Evolutionary conservation across 2,113 vertebrate species (phyloP).

Genomic region (Jaculus jaculus): DNA sequence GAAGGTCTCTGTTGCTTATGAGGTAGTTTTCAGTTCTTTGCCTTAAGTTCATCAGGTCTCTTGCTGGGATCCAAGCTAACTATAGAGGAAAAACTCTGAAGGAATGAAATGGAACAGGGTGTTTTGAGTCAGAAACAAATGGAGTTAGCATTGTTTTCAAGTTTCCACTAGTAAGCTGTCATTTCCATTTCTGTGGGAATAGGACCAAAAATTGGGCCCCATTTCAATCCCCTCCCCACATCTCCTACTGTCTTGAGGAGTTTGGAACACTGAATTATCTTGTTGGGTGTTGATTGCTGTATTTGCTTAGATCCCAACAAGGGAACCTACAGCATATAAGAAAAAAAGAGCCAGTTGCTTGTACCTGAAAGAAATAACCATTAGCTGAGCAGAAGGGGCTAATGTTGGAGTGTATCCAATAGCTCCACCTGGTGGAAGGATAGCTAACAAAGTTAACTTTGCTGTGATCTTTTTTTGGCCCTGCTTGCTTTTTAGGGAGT

Average conservation of each 20-base stretch:
- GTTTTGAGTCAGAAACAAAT: background rate
- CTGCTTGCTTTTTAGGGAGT: background rate
- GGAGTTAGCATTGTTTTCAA: background rate
- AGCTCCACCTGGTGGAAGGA: background rate
- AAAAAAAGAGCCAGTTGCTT: background rate
- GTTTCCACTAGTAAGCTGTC: background rate
- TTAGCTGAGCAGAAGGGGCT: background rate
- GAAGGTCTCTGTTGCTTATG: background rate
- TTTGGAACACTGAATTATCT: background rate
- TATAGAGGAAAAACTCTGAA: background rate
- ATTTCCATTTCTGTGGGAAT: background rate
- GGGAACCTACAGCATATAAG: background rate
- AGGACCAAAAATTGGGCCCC: background rate
- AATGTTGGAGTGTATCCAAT: background rate
- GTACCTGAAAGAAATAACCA: background rate
- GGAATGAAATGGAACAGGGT: background rate
- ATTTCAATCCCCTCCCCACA: background rate
- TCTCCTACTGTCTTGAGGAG: background rate
- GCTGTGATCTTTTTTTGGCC: background rate
- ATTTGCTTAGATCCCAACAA: background rate
- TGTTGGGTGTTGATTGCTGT: background rate
- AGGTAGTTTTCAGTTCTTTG: background rate
- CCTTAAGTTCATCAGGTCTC: background rate
- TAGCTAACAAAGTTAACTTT: background rate
- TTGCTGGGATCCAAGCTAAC: background rate